Base-by-base conservation (phyloP, 1,140 invertebrate species). In the Cydia fagiglandana region DNA sequence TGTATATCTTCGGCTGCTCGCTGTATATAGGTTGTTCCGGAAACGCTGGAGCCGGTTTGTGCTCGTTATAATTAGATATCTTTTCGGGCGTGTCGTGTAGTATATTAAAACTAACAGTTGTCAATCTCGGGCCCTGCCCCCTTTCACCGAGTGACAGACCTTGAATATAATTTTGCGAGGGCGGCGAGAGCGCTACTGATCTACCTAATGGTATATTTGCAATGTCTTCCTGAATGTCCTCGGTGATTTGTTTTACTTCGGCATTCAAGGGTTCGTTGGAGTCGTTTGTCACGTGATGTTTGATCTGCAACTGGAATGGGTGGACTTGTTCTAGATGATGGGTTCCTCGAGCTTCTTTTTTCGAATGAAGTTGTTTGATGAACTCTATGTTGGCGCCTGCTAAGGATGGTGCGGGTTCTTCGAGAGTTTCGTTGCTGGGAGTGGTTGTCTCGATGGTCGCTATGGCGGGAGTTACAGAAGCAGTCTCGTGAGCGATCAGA, bases 1-100 rank as follows among this genome's bases (percentile, higher is more conserved):
- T 94, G 80, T 96, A 96, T 56, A 95, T 92, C 76, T 94, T 94
- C 9, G 94, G 91, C 0, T 94, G 94, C 76, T 95, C 94, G 28
- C 93, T 88, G 78, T 95, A 95, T 47, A 95, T 86, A 78, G 93
- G 94, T 0, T 92, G 77, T 66, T 94, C 91, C 66, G 66, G 66
- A 70, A 70, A 20, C 30, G 89, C 89, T 77, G 94, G 94, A 20
- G 94, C 86, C 75, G 94, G 94, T 64, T 91, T 91, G 0, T 93
- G 93, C 74, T 95, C 93, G 24, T 94, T 93, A 80, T 95, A 95
- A 78, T 94, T 92, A 79, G 90, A 93, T 0, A 91, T 75, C 2
- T 91, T 85, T 66, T 95, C 92, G 1, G 91, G 80, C 17, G 79
- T 74, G 75, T 91, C 86, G 70, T 92, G 90, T 15, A 91, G 79